These are phyloP conservation scores for Spatulosminthurus flaviceps DNA, from an alignment of 2,888 invertebrate genomes.

Conservation along the genomic window DNA sequence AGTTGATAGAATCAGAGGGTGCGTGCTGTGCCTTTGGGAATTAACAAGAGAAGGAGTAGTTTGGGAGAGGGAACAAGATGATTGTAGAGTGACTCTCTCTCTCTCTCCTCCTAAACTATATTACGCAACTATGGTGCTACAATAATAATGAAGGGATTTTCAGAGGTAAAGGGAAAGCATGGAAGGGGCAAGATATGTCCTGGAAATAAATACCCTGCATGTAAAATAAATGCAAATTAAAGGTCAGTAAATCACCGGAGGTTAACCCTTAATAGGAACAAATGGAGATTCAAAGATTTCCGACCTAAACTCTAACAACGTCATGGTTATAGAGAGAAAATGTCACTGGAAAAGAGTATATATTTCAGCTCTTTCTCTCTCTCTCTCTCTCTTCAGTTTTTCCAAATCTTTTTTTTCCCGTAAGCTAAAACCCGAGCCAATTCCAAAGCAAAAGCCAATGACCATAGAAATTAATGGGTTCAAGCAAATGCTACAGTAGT, in stretches of 20 bases:
- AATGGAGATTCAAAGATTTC: constrained; percentile 7
- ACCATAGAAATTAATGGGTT: constrained; percentile 33
- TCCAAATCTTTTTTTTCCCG: constrained; percentile 10
- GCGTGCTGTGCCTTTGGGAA: neutral
- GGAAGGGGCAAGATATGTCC: too few relatives aligned
- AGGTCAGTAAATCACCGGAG: constrained; percentile 4
- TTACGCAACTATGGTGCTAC: too few relatives aligned
- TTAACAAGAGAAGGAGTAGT: neutral
- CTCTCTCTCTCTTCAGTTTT: too few relatives aligned
- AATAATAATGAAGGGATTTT: too few relatives aligned
- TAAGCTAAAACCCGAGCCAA: neutral
- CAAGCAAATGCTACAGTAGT: constrained; percentile 10
- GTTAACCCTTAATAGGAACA: neutral
- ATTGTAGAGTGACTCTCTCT: too few relatives aligned
- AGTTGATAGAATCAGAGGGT: neutral
- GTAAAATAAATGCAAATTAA: constrained; percentile 8
- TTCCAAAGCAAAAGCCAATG: neutral
- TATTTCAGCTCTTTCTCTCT: too few relatives aligned
- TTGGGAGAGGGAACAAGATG: neutral
- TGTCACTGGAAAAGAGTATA: too few relatives aligned
- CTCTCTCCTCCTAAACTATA: too few relatives aligned
- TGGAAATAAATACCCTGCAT: too few relatives aligned
- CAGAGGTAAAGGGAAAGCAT: too few relatives aligned
- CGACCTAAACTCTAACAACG: too few relatives aligned
- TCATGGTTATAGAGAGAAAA: neutral